A percentile compares a stretch with the other conserved stretches of the same genome.
These are phyloP conservation scores for Copsychus sechellarum DNA, from an alignment of 2,113 vertebrate species.

Conservation along the genomic window DNA sequence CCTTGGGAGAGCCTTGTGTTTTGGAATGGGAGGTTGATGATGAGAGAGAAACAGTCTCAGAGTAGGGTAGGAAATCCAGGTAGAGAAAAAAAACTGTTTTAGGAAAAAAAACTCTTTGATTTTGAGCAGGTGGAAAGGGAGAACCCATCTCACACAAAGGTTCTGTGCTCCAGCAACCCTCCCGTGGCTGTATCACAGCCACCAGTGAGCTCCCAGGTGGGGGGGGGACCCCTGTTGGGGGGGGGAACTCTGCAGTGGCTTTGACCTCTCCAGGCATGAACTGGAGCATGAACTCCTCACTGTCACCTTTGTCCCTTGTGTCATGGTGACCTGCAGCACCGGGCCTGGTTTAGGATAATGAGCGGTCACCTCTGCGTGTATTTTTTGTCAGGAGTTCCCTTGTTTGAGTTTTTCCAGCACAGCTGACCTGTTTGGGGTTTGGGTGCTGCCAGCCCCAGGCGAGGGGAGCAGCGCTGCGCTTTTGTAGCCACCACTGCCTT, in stretches of 20 bases:
- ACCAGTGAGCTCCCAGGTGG: background rate
- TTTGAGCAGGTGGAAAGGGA: background rate
- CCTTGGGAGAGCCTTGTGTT: background rate
- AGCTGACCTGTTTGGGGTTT: background rate
- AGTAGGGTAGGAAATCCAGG: background rate
- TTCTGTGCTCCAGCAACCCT: background rate
- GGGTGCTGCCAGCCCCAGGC: background rate
- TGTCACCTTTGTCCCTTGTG: background rate
- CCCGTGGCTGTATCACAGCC: background rate
- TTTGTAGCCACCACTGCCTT: background rate
- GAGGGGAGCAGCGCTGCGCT: background rate
- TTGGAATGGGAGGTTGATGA: background rate
- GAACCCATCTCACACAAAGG: background rate
- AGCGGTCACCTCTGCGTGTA: background rate
- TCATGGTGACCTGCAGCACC: background rate
- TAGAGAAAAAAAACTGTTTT: background rate
- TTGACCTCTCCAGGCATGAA: accelerated
- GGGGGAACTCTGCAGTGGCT: accelerated
- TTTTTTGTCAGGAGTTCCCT: background rate
- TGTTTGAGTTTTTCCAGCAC: background rate
- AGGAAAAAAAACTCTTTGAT: background rate
- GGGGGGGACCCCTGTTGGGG: too few species aligned
- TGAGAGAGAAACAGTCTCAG: background rate
- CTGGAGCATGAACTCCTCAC: background rate
- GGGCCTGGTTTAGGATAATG: background rate